These are phyloP conservation scores for Gallinago paraguaiae DNA, from an alignment of 2,113 vertebrate genomes.

Conservation along the genomic window DNA sequence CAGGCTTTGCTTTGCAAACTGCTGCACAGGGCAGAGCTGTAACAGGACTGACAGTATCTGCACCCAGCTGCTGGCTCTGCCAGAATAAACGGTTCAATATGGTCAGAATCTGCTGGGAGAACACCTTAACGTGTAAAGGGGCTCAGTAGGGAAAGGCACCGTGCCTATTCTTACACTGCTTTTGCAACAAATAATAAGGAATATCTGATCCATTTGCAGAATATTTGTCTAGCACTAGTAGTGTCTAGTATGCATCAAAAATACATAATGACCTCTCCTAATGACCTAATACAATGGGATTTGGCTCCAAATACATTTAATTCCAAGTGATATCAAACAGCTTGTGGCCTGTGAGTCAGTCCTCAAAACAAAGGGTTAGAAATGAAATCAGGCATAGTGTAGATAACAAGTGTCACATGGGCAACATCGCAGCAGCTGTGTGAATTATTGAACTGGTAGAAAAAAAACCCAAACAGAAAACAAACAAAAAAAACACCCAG, in stretches of 20 bases:
- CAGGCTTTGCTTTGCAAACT: background rate
- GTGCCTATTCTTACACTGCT: background rate
- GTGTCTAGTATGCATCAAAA: background rate
- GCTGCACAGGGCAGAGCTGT: no score
- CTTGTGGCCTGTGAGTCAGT: background rate
- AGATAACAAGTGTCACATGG: rapidly evolving
- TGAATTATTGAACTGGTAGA: background rate
- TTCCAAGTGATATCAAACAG: background rate
- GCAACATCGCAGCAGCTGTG: background rate
- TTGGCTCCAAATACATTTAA: background rate
- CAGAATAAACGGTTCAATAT: rapidly evolving
- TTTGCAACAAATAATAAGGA: background rate
- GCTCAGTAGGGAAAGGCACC: rapidly evolving
- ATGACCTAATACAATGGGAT: background rate
- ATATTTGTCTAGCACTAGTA: background rate
- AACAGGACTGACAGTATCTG: rapidly evolving
- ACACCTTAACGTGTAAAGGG: background rate
- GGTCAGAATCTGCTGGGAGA: rapidly evolving
- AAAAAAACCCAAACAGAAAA: background rate
- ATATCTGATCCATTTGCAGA: background rate
- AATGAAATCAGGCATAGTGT: background rate
- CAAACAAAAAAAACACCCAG: no score
- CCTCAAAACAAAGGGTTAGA: background rate
- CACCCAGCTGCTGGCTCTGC: background rate
- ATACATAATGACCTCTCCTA: background rate